phyloP scores from a whole-genome alignment of 2,888 invertebrate species.

The Tachina fera region DNA sequence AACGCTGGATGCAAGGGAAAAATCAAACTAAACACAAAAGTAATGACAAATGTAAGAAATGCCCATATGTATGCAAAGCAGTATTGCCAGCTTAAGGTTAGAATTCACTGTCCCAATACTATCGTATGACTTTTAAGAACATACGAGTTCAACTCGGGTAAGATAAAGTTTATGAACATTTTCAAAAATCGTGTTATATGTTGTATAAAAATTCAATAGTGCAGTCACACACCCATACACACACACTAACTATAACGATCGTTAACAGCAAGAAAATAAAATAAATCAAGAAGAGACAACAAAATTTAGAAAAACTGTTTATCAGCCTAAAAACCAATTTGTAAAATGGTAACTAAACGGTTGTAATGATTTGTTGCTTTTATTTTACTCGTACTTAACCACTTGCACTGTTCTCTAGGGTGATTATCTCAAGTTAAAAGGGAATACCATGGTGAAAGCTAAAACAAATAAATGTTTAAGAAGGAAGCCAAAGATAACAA shows the following conservation, averaged over 20 bases:
- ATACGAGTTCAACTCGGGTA: no score
- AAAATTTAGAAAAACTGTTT: neutral
- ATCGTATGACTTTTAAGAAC: no score
- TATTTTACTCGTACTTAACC: neutral
- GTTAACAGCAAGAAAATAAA: neutral
- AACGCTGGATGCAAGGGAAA: no score
- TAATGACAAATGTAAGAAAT: no score
- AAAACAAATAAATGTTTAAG: neutral
- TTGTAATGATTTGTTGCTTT: neutral
- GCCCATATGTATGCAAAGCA: no score
- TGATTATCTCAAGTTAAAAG: neutral
- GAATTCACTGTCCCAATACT: no score
- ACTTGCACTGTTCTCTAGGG: neutral
- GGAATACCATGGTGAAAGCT: neutral
- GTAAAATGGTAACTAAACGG: neutral
- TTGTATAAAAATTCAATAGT: no score
- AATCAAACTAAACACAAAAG: no score
- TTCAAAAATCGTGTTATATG: no score
- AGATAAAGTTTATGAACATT: no score
- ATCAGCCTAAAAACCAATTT: neutral
- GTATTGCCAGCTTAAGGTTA: no score
- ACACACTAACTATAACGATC: neutral
- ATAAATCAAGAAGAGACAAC: neutral
- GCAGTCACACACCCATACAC: no score
- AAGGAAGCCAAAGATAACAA: neutral